Percentiles rank a stretch among this genome's conserved stretches.
phyloP scores from a whole-genome alignment of 2,113 vertebrate species.

The Nicator chloris region DNA sequence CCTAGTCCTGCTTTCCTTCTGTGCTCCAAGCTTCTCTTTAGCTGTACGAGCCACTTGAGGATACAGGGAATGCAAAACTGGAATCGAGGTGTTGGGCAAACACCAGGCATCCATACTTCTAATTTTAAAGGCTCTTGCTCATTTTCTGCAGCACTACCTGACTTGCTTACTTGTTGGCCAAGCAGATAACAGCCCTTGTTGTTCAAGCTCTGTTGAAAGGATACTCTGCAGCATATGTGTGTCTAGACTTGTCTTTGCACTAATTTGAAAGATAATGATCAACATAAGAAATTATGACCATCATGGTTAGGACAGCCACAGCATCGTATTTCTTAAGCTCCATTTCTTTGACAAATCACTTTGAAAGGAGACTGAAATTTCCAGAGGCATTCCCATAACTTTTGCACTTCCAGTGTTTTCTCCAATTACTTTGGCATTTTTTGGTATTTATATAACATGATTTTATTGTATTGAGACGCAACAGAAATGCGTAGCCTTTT shows the following conservation, averaged over 20 bases:
- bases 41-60: not conserved
- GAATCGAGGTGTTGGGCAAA: not conserved
- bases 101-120: not conserved
- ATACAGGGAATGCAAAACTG: not conserved
- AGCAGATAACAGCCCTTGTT: not conserved
- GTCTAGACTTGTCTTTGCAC: not conserved
- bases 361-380: not conserved
- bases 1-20: not conserved
- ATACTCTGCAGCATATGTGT: not conserved
- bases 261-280: not conserved
- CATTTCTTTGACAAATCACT: not conserved
- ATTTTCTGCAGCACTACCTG: not conserved
- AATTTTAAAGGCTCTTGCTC: not conserved
- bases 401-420: not conserved
- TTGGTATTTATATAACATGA: conserved; percentile 15
- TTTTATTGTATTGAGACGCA: not conserved
- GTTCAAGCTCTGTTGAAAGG: not conserved
- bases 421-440: conserved; percentile 5
- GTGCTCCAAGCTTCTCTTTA: not conserved
- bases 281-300: not conserved
- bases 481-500: not conserved
- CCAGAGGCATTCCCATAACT: not conserved
- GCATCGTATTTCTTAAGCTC: not conserved
- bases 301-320: not conserved
- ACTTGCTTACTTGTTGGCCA: not conserved